A percentile compares a stretch with the other conserved stretches of the same genome.
These are phyloP conservation scores for Labeo catla DNA, from an alignment of 2,113 vertebrate species.

Conservation along the genomic window DNA sequence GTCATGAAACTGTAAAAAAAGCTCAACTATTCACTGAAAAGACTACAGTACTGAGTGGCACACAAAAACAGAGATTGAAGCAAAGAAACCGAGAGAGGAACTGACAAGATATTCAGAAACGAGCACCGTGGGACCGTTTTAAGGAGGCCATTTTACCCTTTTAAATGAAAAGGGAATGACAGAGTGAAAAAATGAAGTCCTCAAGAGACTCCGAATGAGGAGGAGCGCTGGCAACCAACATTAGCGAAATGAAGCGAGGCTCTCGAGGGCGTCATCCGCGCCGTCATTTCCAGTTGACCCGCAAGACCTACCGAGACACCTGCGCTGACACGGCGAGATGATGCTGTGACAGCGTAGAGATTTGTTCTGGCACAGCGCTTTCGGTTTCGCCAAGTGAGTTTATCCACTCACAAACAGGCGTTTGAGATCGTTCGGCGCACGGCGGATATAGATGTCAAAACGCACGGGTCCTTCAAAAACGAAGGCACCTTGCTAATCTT, in stretches of 20 bases:
- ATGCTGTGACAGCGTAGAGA: slow-evolving; percentile 27
- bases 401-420: slow-evolving; percentile 12
- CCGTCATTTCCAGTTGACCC: slow-evolving; percentile 27
- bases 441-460: background rate
- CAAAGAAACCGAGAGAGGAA: slow-evolving; percentile 6
- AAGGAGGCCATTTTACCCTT: slow-evolving; percentile 41
- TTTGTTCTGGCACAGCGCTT: slow-evolving; percentile 19
- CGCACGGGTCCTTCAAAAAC: background rate
- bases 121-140: slow-evolving; percentile 33
- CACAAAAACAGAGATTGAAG: background rate
- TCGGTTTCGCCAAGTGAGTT: background rate
- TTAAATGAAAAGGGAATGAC: slow-evolving; percentile 14
- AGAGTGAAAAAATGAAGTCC: background rate
- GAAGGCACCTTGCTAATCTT: background rate
- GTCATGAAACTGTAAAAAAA: slow-evolving; percentile 6
- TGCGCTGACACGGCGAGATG: background rate
- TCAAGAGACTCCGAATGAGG: slow-evolving; percentile 28
- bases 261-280: background rate
- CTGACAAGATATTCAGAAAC: slow-evolving; percentile 25
- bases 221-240: background rate
- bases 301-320: background rate
- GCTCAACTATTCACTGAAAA: background rate
- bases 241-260: slow-evolving; percentile 2
- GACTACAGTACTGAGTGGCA: slow-evolving; percentile 3
- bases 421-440: background rate